These are phyloP conservation scores for Saguinus midas DNA, from an alignment of 2,113 vertebrate species.

Conservation along the genomic window DNA sequence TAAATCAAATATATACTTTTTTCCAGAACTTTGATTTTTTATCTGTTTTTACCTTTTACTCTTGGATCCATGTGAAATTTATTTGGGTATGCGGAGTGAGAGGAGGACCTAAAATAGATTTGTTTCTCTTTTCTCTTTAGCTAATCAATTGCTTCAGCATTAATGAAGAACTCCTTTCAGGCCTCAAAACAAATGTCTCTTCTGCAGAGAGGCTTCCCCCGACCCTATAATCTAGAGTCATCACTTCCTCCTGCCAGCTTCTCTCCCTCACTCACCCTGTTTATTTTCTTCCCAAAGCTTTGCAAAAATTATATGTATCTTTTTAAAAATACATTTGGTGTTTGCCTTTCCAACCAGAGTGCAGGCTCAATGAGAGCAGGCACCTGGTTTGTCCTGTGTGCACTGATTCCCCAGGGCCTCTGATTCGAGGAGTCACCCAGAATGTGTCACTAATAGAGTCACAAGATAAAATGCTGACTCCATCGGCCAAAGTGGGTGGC, in stretches of 20 bases:
- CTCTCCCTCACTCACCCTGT: not conserved
- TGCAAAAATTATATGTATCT: not conserved
- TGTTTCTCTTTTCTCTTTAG: not conserved
- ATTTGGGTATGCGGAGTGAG: not conserved
- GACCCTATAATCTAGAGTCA: not conserved
- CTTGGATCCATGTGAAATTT: not conserved
- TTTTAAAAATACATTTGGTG: not conserved
- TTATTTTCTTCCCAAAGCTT: not conserved
- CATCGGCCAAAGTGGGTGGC: rapidly evolving
- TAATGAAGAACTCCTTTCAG: not conserved
- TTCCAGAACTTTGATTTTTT: not conserved
- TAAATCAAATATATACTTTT: not conserved
- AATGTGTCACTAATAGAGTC: not conserved
- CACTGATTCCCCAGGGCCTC: not conserved
- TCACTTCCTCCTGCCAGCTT: not conserved
- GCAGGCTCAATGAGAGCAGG: not conserved
- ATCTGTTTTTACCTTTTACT: not conserved
- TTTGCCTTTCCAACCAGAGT: not conserved
- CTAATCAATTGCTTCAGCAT: not conserved
- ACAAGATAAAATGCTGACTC: not conserved
- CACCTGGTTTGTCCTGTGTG: not conserved
- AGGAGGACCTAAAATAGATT: not conserved
- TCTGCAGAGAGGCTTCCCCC: not conserved
- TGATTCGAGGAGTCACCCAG: not conserved
- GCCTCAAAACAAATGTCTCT: not conserved